Evolutionary conservation across 2,113 vertebrate genomes (phyloP), one percentile per base, ranked within the genome.

Genomic region (Numida meleagris): DNA sequence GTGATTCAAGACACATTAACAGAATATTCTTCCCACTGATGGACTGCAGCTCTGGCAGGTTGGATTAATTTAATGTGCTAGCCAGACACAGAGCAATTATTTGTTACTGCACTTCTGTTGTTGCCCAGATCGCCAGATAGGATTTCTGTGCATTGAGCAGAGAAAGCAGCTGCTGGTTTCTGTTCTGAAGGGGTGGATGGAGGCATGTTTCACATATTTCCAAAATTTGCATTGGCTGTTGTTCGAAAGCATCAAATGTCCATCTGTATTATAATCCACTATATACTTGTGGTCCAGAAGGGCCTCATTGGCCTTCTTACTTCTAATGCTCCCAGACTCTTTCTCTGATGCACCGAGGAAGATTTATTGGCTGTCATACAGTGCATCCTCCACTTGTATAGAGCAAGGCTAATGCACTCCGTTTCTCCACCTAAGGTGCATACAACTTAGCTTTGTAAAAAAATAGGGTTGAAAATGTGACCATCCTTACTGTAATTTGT

Each of bases 31-130:
- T 94, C 86, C 88, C 75, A 77, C 86, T 96, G 88, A 76, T 0
- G 81, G 71, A 73, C 82, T 78, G 79, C 71, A 88, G 90, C 91
- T 91, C 4, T 86, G 94, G 93, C 92, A 94, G 96, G 88, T 96
- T 97, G 93, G 90, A 95, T 95, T 95, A 93, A 93, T 95, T 95
- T 96, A 90, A 96, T 79, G 88, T 94, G 82, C 90, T 87, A 92
- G 62, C 80, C 93, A 95, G 93, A 95, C 90, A 95, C 85, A 87
- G 72, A 95, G 92, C 68, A 91, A 88, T 92, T 96, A 88, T 85
- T 95, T 95, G 94, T 92, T 94, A 79, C 82, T 84, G 81, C 53
- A 73, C 93, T 72, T 77, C 79, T 91, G 89, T 96, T 94, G 94
- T 94, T 94, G 83, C 90, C 93, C 93, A 85, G 83, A 76, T 97